Evolutionary conservation across 2,888 invertebrate genomes (phyloP).

Genomic region (Drosophila conformis): DNA sequence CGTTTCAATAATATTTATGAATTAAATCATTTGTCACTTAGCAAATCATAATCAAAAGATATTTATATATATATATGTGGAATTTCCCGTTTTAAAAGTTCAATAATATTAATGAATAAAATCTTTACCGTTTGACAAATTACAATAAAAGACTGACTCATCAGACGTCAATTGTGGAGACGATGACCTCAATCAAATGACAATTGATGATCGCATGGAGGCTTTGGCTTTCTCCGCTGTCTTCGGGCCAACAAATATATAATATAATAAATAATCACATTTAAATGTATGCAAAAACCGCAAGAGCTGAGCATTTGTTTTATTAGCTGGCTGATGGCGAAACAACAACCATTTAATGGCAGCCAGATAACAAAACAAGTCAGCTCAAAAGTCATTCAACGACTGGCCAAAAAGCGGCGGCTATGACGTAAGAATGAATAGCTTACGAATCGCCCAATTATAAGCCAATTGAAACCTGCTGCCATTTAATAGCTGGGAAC

Average conservation of each 20-base stretch:
- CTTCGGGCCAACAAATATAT: constrained; percentile 1
- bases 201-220: constrained; percentile 34
- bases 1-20: background rate
- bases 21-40: background rate
- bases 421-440: constrained; percentile 38
- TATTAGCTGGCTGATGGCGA: constrained; percentile 8
- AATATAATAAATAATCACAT: constrained; percentile 21
- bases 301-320: constrained; percentile 27
- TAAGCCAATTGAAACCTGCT: constrained; percentile 48
- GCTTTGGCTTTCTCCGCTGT: constrained; percentile 56
- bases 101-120: too few relatives aligned
- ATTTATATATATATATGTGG: too few relatives aligned
- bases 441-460: constrained; percentile 40
- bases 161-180: constrained; percentile 23
- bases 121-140: background rate
- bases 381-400: constrained; percentile 16
- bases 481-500: constrained; percentile 27
- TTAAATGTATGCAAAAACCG: constrained; percentile 35
- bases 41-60: background rate
- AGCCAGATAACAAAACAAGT: constrained; percentile 10
- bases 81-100: too few relatives aligned
- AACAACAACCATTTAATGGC: constrained; percentile 3
- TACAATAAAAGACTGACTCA: constrained; percentile 21
- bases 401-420: background rate
- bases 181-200: constrained; percentile 57